Base-by-base conservation (phyloP, 2,113 vertebrate species). In the Leptobrachium leishanense region DNA sequence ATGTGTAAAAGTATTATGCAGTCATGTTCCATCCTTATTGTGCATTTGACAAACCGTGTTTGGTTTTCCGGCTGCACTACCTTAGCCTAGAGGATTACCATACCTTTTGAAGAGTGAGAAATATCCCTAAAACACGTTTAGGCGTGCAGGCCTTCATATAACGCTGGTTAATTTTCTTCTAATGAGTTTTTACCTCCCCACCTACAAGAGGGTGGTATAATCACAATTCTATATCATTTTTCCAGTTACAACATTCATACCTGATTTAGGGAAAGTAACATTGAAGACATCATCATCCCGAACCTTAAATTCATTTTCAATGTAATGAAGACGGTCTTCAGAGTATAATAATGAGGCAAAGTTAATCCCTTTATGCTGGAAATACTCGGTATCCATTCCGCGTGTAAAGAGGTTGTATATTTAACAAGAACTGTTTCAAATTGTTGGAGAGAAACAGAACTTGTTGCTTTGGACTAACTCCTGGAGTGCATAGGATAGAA, bases 221-320 rank as follows among this genome's bases (percentile, higher is more conserved):
- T 46, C 44, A 46, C 8, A 8, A 3, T 50, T 50, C 8, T 50
- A 50, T 50, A 50, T 50, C 8, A 50, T 50, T 4, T 50, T 50
- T 5, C 8, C 8, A 8, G 46, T 50, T 31, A 50, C 8, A 50
- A 8, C 4, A 50, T 8, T 5, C 68, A 59, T 66, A 82, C 59
- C 74, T 65, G 67, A 82, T 43, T 77, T 82, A 40, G 75, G 81
- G 12, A 70, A 82, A 2, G 81, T 73, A 20, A 82, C 41, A 10
- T 42, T 67, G 69, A 72, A 82, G 74, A 77, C 43, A 12, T 76
- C 74, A 31, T 76, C 62, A 0, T 72, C 74, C 12, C 39, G 31
- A 9, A 68, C 81, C 64, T 59, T 50, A 66, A 82, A 73, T 11
- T 76, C 20, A 9, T 76, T 66, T 53, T 82, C 74, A n/a, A 82